A percentile compares a stretch with the other conserved stretches of the same genome.
Evolutionary conservation across 2,797 vertebrate species (phyloP).

Genomic region (Cuniculus paca): DNA sequence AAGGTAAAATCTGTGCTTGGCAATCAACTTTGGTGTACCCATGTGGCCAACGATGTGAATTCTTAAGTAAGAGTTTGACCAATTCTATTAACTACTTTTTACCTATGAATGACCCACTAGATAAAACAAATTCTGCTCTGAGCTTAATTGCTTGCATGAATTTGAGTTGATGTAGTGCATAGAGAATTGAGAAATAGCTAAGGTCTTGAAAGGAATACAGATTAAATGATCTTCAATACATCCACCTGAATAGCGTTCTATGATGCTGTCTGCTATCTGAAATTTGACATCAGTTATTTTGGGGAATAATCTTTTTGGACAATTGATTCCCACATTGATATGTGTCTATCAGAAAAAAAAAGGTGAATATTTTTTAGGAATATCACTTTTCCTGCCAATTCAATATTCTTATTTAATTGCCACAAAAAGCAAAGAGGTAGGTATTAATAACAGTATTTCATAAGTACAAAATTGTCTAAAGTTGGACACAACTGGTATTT

Average conservation of each 20-base stretch:
- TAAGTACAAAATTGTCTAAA: background rate
- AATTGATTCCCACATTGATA: background rate
- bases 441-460: background rate
- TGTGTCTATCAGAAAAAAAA: background rate
- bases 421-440: background rate
- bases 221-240: background rate
- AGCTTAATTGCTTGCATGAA: background rate
- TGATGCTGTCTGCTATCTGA: background rate
- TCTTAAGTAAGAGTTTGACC: background rate
- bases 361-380: background rate
- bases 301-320: background rate
- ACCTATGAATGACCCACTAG: background rate
- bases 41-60: background rate
- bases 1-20: background rate
- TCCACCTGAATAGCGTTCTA: background rate
- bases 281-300: background rate
- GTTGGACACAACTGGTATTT: background rate
- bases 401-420: constrained; percentile 14
- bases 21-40: background rate
- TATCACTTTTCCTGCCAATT: background rate
- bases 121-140: background rate
- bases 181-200: background rate
- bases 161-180: background rate
- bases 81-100: background rate
- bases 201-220: background rate